Base-by-base conservation (phyloP, 2,888 invertebrate species). In the Marronus borbonicus region DNA sequence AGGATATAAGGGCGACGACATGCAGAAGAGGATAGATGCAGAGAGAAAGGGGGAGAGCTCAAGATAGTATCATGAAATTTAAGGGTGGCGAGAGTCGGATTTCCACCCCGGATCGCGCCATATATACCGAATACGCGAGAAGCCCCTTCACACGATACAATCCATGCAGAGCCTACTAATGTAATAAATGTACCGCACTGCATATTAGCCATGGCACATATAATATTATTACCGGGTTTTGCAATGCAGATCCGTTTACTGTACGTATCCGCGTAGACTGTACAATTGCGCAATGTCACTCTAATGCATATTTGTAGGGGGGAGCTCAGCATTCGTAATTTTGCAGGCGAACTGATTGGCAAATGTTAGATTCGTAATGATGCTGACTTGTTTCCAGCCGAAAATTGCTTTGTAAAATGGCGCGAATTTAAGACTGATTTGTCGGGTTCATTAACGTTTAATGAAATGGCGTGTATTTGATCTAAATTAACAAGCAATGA, bases 121-220 rank as follows among this genome's bases (percentile, higher is more conserved):
- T 79, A 81, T 81, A 44, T 44, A 44, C 12, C 2, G 8, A 8
- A 39, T 39, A 39, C 44, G 80, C 80, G 82, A 75, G 64, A 77
- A 20, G 65, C 58, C 77, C 72, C 72, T 78, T 62, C 77, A 50
- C 44, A 68, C 52, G 77, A 81, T 83, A 84, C 84, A 84, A 83
- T 83, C 82, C 84, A 81, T 82, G 82, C 81, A 81, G 82, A 83
- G 82, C 83, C 83, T 85, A 83, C 80, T 86, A 86, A 86, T 85
- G 85, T 85, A 86, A 86, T 86, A 86, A 86, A 86, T 86, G 85
- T 85, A 85, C 86, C 86, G 85, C 86, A 85, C 85, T 83, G 84
- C 85, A 86, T 86, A 86, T 86, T 86, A 86, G 85, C 78, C 76
- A 79, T 79, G 76, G 80, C 80, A 80, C 76, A 80, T 80, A 80